Evolutionary conservation across 1,140 invertebrate species (phyloP).

Genomic region (Drosophila mauritiana): DNA sequence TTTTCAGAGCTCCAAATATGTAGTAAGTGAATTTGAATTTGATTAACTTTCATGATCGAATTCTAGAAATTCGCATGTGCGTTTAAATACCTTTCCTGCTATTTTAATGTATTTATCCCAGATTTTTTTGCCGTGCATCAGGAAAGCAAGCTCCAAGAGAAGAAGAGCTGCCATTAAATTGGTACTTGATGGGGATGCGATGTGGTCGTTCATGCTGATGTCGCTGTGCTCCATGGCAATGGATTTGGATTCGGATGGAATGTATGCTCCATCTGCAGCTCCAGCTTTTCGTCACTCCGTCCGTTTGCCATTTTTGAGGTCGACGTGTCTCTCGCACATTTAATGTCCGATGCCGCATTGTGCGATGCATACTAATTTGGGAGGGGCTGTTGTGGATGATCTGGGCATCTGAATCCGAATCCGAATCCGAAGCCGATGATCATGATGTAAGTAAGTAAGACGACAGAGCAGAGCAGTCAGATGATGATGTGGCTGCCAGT

Average conservation of each 20-base stretch:
- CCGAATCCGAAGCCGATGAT: slow-evolving; percentile 26
- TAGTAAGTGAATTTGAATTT: no score
- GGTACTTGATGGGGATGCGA: slow-evolving; percentile 59
- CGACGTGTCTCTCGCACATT: slow-evolving; percentile 68
- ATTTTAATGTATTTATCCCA: no score
- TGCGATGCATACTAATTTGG: slow-evolving; percentile 69
- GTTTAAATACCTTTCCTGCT: no score
- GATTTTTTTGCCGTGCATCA: slow-evolving; percentile 4
- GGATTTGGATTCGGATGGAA: slow-evolving; percentile 11
- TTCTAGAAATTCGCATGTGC: no score
- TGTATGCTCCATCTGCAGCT: slow-evolving; percentile 39
- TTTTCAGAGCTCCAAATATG: no score
- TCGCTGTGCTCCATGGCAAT: slow-evolving; percentile 4
- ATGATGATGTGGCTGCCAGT: slow-evolving; percentile 11
- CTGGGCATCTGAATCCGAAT: slow-evolving; percentile 57
- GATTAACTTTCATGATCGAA: no score
- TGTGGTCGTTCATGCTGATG: slow-evolving; percentile 53
- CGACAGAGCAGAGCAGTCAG: slow-evolving; percentile 59
- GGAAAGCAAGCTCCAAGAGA: background rate
- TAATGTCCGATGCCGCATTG: slow-evolving; percentile 52
- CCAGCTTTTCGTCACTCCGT: background rate
- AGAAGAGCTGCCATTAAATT: slow-evolving; percentile 70
- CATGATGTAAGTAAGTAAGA: slow-evolving; percentile 24
- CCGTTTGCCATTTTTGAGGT: slow-evolving; percentile 57
- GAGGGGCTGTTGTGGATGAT: slow-evolving; percentile 25